phyloP scores from a whole-genome alignment of 2,113 vertebrate genomes.

The Polypterus senegalus region DNA sequence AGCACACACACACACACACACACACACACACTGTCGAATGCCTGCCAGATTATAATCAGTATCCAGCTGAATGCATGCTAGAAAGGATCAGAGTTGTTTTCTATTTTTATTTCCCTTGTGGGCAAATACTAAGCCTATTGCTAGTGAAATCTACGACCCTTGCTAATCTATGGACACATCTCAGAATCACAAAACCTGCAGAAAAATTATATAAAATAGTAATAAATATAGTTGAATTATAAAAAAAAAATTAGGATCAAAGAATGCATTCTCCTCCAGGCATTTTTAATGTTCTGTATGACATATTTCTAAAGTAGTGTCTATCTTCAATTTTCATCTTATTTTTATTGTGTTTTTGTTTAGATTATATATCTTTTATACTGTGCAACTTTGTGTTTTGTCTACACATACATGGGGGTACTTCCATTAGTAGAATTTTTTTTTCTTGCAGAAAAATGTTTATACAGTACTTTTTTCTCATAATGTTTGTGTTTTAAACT shows the following conservation, averaged over 20 bases:
- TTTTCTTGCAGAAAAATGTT: no score
- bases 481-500: no score
- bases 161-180: neutral
- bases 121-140: slow-evolving; percentile 1
- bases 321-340: no score
- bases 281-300: neutral
- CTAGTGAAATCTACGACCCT: neutral
- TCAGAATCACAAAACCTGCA: slow-evolving; percentile 6
- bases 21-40: slow-evolving; percentile 44
- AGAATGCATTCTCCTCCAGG: neutral
- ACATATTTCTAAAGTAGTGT: no score
- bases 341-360: no score
- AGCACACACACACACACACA: slow-evolving; percentile 47
- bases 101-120: slow-evolving; percentile 15
- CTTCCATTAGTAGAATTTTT: no score
- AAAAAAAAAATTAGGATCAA: neutral
- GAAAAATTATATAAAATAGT: slow-evolving; percentile 6
- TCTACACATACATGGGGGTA: no score
- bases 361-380: no score
- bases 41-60: slow-evolving; percentile 32
- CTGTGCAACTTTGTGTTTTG: no score
- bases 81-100: slow-evolving; percentile 37
- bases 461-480: no score
- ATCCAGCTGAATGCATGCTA: slow-evolving; percentile 25
- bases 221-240: slow-evolving; percentile 6